Conservation (phyloP, 2,888 invertebrate species). For the Pristionchus japonicus region DNA sequence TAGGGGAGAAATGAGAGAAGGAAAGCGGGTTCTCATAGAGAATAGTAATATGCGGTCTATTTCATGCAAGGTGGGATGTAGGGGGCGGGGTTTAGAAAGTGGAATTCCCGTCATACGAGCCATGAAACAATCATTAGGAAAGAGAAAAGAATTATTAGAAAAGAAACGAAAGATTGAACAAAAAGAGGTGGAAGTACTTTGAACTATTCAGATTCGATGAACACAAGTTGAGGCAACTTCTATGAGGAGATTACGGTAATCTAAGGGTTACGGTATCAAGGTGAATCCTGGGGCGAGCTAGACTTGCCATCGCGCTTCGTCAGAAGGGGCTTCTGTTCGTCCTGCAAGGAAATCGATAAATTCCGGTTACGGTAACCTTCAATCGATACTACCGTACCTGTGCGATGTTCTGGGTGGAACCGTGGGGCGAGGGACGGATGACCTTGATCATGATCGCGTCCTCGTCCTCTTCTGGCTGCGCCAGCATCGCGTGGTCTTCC, state of each 20-base stretch:
- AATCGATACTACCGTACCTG: constrained; percentile 10
- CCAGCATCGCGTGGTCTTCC: constrained; percentile 60
- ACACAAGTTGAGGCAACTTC: neutral
- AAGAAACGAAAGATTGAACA: neutral
- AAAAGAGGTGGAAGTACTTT: neutral
- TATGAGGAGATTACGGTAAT: neutral
- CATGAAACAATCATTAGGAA: constrained; percentile 12
- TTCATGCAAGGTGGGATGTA: neutral
- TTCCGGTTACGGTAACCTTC: neutral
- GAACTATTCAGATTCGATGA: constrained; percentile 1
- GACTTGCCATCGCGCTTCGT: constrained; percentile 32
- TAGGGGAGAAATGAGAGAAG: neutral
- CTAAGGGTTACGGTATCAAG: constrained; percentile 1
- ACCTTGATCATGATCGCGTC: constrained; percentile 74
- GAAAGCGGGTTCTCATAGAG: constrained; percentile 4
- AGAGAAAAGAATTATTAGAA: neutral
- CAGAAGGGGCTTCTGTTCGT: constrained; percentile 39
- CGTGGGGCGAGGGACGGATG: constrained; percentile 67
- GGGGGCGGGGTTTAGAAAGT: neutral
- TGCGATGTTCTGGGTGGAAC: constrained; percentile 56
- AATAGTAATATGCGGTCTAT: neutral
- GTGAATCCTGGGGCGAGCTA: neutral
- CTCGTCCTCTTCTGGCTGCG: constrained; percentile 71
- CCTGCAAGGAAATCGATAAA: neutral
- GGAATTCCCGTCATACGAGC: constrained; percentile 20